Evolutionary conservation across 2,797 vertebrate genomes (phyloP), one percentile per base, ranked within the genome.

Genomic region (Euphonia xanthogaster): DNA sequence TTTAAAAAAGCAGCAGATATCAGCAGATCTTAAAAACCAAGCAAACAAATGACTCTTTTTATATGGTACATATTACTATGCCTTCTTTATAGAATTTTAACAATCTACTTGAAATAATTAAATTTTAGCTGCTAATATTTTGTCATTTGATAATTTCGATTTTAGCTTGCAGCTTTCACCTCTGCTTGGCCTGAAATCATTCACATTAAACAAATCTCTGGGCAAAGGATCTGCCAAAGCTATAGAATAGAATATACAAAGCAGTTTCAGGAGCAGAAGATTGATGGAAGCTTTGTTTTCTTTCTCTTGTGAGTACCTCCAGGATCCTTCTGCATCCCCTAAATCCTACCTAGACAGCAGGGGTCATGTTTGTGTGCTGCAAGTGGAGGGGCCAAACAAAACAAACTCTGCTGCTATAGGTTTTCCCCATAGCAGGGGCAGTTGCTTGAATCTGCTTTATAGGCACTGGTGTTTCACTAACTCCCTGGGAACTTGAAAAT

Each of bases 391-490:
- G 24, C 20, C 55, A 73, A 65, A 25, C 15, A n/a, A 79, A 76
- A 50, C 6, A 28, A 4, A 37, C 6, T 48, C 35, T 62, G 9
- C 35, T 2, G 0, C 33, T 40, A 0, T 5, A n/a, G 8, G 30
- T 61, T 81, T 60, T 35, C 85, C 37, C 45, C 14, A 8, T 10
- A 53, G 28, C 4, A 37, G 22, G 7, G 28, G 9, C 17, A 40
- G 44, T 31, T 61, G 28, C 23, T 72, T 51, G 73, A 44, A 33
- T 63, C 44, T 90, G 5, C 40, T 73, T 79, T 62, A 14, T 22
- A 66, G 54, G 27, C 47, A 7, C 21, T 58, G 68, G 7, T 31
- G 86, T 28, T 88, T 86, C 8, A 31, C 16, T 18, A 76, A 35
- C 20, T 76, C 78, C 70, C 37, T 74, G 61, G 25, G 57, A 88